These are phyloP conservation scores for Iphiclides podalirius DNA, from an alignment of 2,888 invertebrate species.

Conservation along the genomic window DNA sequence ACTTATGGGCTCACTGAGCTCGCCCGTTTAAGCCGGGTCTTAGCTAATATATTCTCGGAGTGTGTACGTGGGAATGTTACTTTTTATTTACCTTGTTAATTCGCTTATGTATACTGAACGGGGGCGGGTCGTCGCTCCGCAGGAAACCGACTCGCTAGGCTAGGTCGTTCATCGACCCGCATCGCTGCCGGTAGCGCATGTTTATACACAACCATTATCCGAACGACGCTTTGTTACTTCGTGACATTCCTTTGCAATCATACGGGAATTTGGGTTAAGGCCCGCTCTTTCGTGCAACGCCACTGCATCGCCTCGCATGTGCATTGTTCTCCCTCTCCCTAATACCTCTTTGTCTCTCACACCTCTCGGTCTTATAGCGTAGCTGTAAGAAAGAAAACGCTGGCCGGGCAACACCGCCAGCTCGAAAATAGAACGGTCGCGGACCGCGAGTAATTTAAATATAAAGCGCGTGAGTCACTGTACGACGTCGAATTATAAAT, in stretches of 20 bases:
- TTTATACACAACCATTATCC: slow-evolving; percentile 68
- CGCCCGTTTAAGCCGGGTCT: not conserved
- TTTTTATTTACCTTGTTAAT: slow-evolving; percentile 19
- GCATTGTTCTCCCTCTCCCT: slow-evolving; percentile 34
- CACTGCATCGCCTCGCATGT: slow-evolving; percentile 27
- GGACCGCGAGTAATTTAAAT: slow-evolving; percentile 11
- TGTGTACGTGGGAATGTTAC: no score
- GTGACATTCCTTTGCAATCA: slow-evolving; percentile 76
- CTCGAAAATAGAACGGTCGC: slow-evolving; percentile 16
- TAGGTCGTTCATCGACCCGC: slow-evolving; percentile 77
- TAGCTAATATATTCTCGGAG: no score
- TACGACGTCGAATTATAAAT: slow-evolving; percentile 14
- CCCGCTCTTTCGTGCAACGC: slow-evolving; percentile 52
- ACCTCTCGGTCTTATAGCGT: slow-evolving; percentile 10
- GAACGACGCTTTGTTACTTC: slow-evolving; percentile 68
- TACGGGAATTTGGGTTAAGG: slow-evolving; percentile 73
- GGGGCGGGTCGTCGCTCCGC: slow-evolving; percentile 18
- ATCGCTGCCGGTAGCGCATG: slow-evolving; percentile 49
- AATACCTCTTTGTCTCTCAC: slow-evolving; percentile 19
- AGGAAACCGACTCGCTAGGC: slow-evolving; percentile 44
- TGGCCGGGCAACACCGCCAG: not conserved
- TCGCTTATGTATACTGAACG: slow-evolving; percentile 21
- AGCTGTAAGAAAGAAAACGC: slow-evolving; percentile 8
- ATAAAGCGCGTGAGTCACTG: slow-evolving; percentile 18
- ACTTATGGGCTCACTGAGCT: not conserved